A percentile compares a stretch with the other conserved stretches of the same genome.
These are phyloP conservation scores for Rhabditophanes sp. DNA, from an alignment of 2,888 invertebrate genomes.

Conservation along the genomic window DNA sequence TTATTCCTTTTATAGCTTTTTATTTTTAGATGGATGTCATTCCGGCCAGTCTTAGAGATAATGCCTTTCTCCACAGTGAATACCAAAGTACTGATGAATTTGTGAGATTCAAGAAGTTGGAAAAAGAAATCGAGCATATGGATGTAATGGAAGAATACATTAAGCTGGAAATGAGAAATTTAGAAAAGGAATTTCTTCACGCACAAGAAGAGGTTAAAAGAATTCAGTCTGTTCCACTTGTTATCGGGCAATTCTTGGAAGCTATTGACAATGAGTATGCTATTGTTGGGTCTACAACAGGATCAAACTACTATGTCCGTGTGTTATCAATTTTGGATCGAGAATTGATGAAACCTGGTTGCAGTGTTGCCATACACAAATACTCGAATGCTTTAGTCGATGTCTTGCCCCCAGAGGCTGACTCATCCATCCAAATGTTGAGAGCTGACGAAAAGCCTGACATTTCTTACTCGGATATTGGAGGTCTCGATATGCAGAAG, in stretches of 20 bases:
- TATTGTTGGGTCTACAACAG: conserved; percentile 94
- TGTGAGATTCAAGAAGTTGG: conserved; percentile 60
- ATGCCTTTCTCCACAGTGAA: no score
- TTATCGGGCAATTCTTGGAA: conserved; percentile 95
- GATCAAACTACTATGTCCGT: conserved; percentile 95
- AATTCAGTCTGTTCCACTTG: conserved; percentile 93
- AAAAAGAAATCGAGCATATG: conserved; percentile 83
- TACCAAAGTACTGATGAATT: no score
- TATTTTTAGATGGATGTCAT: no score
- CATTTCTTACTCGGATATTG: conserved; percentile 87
- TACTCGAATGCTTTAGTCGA: conserved; percentile 99
- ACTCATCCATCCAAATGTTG: conserved; percentile 95
- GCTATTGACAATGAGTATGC: conserved; percentile 98
- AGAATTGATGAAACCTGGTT: conserved; percentile 87
- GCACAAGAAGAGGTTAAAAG: conserved; percentile 72
- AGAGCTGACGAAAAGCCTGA: conserved; percentile 65
- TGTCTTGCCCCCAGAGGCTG: conserved; percentile 93
- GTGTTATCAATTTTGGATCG: conserved; percentile 94
- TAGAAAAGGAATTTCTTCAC: conserved; percentile 94
- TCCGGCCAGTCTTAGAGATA: no score
- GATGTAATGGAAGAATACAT: conserved; percentile 98
- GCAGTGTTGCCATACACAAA: conserved; percentile 92
- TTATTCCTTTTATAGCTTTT: no score
- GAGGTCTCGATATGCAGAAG: conserved; percentile 98
- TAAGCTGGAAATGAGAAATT: conserved; percentile 92